Conservation (phyloP, 2,888 invertebrate genomes). For the Macrophya alboannulata region DNA sequence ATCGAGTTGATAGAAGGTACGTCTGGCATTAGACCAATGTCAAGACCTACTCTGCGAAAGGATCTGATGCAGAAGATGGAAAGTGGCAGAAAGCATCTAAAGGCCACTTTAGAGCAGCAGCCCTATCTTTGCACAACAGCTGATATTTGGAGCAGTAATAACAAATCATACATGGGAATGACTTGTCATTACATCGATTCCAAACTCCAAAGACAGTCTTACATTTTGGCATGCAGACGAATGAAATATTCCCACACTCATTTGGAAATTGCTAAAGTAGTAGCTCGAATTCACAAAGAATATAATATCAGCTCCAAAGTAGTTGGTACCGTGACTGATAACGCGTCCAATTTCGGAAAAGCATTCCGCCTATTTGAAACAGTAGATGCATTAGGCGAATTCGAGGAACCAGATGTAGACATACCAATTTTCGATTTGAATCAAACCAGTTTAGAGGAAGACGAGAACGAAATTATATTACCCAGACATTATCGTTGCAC, state of each 20-base stretch:
- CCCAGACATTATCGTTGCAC: conserved; percentile 56
- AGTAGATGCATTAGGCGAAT: conserved; percentile 46
- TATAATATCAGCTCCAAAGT: conserved; percentile 54
- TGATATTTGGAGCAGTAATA: conserved; percentile 59
- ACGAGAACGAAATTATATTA: conserved; percentile 53
- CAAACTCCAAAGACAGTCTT: conserved; percentile 54
- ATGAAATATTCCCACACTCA: conserved; percentile 58
- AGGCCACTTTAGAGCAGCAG: too few relatives aligned
- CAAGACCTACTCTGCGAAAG: conserved; percentile 17
- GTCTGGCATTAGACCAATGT: background rate
- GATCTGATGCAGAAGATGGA: conserved; percentile 3
- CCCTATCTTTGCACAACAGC: conserved; percentile 55
- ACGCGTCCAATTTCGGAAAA: conserved; percentile 60
- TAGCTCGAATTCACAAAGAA: conserved; percentile 55
- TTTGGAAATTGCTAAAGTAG: conserved; percentile 57
- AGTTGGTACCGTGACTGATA: conserved; percentile 58
- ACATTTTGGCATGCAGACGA: conserved; percentile 57
- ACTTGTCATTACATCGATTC: conserved; percentile 57
- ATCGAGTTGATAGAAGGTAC: background rate
- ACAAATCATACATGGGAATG: conserved; percentile 50
- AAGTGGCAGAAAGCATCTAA: background rate
- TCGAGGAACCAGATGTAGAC: conserved; percentile 50
- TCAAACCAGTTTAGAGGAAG: conserved; percentile 44
- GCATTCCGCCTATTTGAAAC: conserved; percentile 58
- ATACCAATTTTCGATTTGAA: conserved; percentile 21